phyloP scores from a whole-genome alignment of 2,888 invertebrate species.

The Smittia sp. region DNA sequence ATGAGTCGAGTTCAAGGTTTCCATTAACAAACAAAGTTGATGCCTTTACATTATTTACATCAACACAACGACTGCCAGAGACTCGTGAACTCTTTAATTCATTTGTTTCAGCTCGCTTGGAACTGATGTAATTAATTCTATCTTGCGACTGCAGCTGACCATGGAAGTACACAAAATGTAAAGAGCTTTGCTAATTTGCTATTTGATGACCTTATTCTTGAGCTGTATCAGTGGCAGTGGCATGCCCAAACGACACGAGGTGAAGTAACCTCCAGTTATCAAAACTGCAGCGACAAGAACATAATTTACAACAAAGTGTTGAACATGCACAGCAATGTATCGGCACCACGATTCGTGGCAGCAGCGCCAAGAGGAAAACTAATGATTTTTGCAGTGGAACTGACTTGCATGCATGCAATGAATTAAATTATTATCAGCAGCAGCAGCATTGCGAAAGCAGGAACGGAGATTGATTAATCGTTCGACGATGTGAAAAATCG shows the following conservation, averaged over 20 bases:
- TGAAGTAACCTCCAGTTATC: conserved; percentile 5
- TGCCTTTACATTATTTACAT: background rate
- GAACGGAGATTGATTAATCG: conserved; percentile 29
- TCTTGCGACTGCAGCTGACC: background rate
- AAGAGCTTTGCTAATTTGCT: conserved; percentile 22
- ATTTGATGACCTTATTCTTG: conserved; percentile 33
- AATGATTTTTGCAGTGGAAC: background rate
- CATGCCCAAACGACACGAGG: background rate
- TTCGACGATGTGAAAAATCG: background rate
- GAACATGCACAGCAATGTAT: background rate
- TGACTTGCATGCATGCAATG: conserved; percentile 24
- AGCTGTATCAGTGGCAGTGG: background rate
- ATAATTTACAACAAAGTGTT: background rate
- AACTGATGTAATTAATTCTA: background rate
- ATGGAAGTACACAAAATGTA: conserved; percentile 38
- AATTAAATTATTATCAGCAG: conserved; percentile 37
- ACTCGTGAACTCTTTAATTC: background rate
- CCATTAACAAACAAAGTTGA: conserved; percentile 1
- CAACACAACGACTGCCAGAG: background rate
- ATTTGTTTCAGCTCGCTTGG: background rate
- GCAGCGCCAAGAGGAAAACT: background rate
- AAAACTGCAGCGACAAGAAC: conserved; percentile 12
- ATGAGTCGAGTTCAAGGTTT: conserved; percentile 34
- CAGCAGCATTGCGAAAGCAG: background rate
- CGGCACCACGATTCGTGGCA: background rate